Evolutionary conservation across 2,888 invertebrate genomes (phyloP).

Genomic region (Idaea aversata): DNA sequence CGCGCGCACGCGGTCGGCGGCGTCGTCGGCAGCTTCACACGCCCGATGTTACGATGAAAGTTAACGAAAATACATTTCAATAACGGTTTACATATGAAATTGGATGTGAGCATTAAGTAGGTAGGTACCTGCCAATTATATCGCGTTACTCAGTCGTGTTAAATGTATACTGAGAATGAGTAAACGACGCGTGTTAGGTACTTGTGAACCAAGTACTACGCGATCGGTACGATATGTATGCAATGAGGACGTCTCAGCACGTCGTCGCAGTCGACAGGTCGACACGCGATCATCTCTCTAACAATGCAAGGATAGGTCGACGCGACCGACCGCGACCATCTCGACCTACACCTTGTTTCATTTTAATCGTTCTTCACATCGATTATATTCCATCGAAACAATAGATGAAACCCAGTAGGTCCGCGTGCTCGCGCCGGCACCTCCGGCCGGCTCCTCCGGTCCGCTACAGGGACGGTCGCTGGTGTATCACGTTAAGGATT

Average conservation of each 20-base stretch:
- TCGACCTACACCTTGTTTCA: conserved; percentile 76
- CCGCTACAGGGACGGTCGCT: no score
- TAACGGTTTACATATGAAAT: conserved; percentile 64
- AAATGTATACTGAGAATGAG: no score
- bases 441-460: conserved; percentile 55
- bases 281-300: conserved; percentile 67
- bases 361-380: conserved; percentile 71
- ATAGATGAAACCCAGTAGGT: conserved; percentile 75
- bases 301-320: conserved; percentile 76
- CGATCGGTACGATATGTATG: conserved; percentile 53
- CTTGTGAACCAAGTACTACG: conserved; percentile 40
- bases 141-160: no score
- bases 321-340: conserved; percentile 34
- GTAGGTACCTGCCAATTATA: no score
- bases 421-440: no score
- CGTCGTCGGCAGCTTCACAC: background rate
- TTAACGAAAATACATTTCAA: conserved; percentile 78
- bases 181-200: no score
- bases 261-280: no score
- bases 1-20: conserved; percentile 28
- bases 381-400: conserved; percentile 66
- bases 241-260: conserved; percentile 72
- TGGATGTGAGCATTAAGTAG: conserved; percentile 54
- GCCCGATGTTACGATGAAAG: conserved; percentile 50
- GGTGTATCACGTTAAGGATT: no score